A percentile compares a stretch with the other conserved stretches of the same genome.
Evolutionary conservation across 2,888 invertebrate genomes (phyloP).

Genomic region (Augiades crinisus): DNA sequence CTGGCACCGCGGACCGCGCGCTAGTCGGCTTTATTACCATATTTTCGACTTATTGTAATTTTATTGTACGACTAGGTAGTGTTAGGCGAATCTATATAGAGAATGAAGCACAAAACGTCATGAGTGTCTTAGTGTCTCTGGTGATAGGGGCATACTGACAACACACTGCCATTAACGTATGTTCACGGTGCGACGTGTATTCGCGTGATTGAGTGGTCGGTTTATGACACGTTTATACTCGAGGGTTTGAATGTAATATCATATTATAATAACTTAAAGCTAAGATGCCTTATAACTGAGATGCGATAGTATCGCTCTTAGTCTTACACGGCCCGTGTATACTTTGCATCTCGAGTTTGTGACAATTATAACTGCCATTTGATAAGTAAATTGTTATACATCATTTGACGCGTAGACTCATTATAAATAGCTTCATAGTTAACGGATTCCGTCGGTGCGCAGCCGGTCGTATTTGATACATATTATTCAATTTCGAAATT

Average conservation of each 20-base stretch:
- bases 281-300: conserved; percentile 68
- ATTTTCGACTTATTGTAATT: conserved; percentile 56
- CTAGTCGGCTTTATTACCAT: conserved; percentile 59
- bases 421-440: conserved; percentile 64
- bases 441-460: conserved; percentile 72
- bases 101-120: conserved; percentile 69
- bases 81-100: conserved; percentile 59
- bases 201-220: conserved; percentile 46
- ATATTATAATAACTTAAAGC: conserved; percentile 51
- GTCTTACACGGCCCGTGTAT: conserved; percentile 30
- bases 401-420: conserved; percentile 65
- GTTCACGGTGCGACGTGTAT: conserved; percentile 59
- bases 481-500: conserved; percentile 78
- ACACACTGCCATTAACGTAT: conserved; percentile 77
- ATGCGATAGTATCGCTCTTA: conserved; percentile 40
- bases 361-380: conserved; percentile 78
- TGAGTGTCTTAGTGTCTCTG: conserved; percentile 66
- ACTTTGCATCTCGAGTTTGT: conserved; percentile 52
- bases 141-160: conserved; percentile 53
- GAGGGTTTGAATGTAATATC: conserved; percentile 45
- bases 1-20: conserved; percentile 74
- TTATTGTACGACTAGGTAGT: conserved; percentile 56
- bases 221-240: conserved; percentile 41
- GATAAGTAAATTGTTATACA: conserved; percentile 72
- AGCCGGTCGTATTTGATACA: conserved; percentile 77